Conservation (phyloP, 2,797 vertebrate genomes). For the Cercopithecus neglectus region DNA sequence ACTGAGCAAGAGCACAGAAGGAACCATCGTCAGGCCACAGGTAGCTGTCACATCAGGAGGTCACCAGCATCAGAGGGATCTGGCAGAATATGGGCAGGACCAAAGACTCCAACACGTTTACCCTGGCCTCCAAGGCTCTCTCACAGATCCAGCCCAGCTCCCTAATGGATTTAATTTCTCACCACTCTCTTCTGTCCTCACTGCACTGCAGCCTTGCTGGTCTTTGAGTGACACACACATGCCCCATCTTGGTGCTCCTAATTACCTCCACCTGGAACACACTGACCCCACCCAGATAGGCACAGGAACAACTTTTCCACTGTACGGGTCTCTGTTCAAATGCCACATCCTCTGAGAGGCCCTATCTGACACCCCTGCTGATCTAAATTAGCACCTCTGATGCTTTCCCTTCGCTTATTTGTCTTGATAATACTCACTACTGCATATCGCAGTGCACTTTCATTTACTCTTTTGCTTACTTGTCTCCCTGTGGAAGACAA, state of each 20-base stretch:
- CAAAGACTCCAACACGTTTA: neutral
- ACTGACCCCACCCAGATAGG: neutral
- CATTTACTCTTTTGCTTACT: neutral
- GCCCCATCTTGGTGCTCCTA: neutral
- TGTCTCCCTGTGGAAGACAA: neutral
- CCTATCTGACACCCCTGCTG: neutral
- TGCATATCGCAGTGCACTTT: fast-evolving
- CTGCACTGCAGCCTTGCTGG: neutral
- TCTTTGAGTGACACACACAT: neutral
- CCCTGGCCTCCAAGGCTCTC: neutral
- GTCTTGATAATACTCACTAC: neutral
- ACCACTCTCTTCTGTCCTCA: neutral
- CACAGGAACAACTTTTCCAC: neutral
- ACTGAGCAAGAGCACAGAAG: neutral
- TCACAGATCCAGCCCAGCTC: neutral
- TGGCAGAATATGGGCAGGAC: neutral
- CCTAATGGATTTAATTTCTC: neutral
- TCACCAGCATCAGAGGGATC: neutral
- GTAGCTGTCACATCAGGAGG: neutral
- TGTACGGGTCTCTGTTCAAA: neutral
- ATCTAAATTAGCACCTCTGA: neutral
- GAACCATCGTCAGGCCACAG: neutral
- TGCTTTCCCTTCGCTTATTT: neutral
- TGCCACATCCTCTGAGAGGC: too few species aligned
- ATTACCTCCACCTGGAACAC: neutral